A percentile compares a stretch with the other conserved stretches of the same genome.
phyloP scores from a whole-genome alignment of 2,113 vertebrate species.

The Dasyprocta punctata region DNA sequence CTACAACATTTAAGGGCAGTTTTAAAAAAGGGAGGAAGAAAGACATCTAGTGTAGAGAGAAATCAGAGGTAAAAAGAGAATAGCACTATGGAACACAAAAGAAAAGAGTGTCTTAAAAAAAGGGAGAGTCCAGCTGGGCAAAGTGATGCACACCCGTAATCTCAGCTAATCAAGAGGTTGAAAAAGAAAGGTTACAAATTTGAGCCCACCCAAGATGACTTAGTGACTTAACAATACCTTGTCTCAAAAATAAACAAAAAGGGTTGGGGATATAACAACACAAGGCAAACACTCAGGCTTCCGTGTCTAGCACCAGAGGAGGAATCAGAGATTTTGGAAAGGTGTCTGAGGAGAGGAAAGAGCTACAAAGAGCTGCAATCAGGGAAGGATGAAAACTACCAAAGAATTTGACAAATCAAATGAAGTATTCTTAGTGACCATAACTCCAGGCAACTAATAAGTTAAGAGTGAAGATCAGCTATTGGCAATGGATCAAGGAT shows the following conservation, averaged over 20 bases:
- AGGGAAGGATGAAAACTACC: background rate
- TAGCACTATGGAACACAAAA: background rate
- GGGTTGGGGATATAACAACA: no score
- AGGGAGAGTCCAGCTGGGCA: background rate
- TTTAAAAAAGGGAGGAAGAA: background rate
- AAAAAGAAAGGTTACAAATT: background rate
- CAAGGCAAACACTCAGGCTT: background rate
- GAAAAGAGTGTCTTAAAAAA: background rate
- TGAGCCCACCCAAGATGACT: background rate
- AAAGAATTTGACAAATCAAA: background rate
- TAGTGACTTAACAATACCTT: background rate
- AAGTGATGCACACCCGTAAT: background rate
- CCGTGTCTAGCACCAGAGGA: background rate
- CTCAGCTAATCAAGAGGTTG: background rate
- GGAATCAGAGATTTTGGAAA: background rate
- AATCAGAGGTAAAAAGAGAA: constrained; percentile 10
- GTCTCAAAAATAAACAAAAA: background rate
- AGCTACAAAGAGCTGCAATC: background rate
- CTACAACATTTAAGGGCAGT: background rate
- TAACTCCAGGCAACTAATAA: background rate
- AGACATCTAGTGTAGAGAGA: background rate
- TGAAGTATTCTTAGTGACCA: background rate
- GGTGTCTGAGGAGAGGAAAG: background rate
- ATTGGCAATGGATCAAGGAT: background rate
- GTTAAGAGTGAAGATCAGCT: background rate